Base-by-base conservation (phyloP, 1,140 invertebrate species). In the Megalonaias nervosa region DNA sequence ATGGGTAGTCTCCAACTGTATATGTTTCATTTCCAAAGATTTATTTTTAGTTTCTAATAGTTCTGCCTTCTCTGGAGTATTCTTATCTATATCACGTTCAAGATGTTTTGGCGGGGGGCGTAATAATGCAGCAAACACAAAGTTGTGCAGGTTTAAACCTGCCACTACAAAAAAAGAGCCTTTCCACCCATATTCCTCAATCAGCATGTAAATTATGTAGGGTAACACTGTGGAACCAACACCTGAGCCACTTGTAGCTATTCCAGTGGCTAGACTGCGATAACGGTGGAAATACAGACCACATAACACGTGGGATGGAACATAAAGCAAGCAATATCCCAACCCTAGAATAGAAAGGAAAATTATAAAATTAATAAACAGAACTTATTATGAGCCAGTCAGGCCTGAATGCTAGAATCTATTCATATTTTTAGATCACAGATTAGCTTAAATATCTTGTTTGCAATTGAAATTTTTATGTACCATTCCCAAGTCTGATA, bases 251-350 rank as follows among this genome's bases (percentile, higher is more conserved):
- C 96, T 97, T 2, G 97, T 97, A 0, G 95, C 95, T 61, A 98
- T 94, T 16, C 97, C 97, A 2, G 96, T 97, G 0, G 97, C 97
- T 55, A 98, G 89, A 11, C 96, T 96, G 65, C 96, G 92, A 93
- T 95, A 95, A 90, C 94, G 94, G 89, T 97, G 95, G 89, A 97
- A 98, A 91, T 98, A 98, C 91, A 97, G 96, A 14, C 96, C 96
- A 64, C 83, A 80, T 14, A 88, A 75, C 5, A 86, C 84, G 71
- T 86, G 84, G 14, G 85, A 88, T 59, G 88, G 88, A 19, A 89
- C 69, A 67, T 88, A 88, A 12, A 79, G 74, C 71, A 87, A 65
- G 67, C 86, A 83, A 64, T 80, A 82, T 6, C 86, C 87, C 64
- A 89, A 57, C 69, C 86, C 86, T 88, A 72, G 1, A 76, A 84